phyloP scores from a whole-genome alignment of 2,888 invertebrate species.

The Stenchaetothrips biformis region DNA sequence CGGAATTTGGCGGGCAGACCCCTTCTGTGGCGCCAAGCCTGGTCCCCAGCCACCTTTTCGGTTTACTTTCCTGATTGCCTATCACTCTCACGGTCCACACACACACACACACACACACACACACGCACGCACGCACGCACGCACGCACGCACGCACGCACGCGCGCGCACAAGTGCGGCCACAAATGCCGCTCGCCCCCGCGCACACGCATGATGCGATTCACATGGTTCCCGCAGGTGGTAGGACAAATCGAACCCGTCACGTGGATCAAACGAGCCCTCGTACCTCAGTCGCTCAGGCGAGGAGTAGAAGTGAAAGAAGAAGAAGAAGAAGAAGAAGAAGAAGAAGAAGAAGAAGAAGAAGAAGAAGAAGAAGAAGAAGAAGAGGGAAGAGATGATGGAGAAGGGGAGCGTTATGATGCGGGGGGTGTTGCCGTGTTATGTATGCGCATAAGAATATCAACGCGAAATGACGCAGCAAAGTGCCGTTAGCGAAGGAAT shows the following conservation, averaged over 20 bases:
- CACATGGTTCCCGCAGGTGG: no score
- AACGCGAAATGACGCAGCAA: constrained; percentile 13
- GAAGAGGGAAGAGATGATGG: neutral
- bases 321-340: neutral
- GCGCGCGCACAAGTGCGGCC: no score
- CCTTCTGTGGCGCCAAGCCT: no score
- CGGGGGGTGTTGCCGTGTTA: neutral
- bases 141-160: no score
- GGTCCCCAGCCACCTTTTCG: neutral
- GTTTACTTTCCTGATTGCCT: neutral
- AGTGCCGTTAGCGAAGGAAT: constrained; percentile 7
- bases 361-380: neutral
- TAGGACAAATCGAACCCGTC: neutral
- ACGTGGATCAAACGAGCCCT: no score
- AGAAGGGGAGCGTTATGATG: neutral
- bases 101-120: neutral
- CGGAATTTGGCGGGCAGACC: no score
- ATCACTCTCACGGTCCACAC: neutral
- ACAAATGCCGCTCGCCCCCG: no score
- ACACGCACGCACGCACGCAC: no score
- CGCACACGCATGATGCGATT: no score
- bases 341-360: neutral
- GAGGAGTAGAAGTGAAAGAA: neutral
- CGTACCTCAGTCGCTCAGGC: no score
- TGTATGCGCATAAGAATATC: constrained; percentile 21